These are phyloP conservation scores for Ditylenchus dipsaci DNA, from an alignment of 1,140 invertebrate genomes.

Conservation along the genomic window DNA sequence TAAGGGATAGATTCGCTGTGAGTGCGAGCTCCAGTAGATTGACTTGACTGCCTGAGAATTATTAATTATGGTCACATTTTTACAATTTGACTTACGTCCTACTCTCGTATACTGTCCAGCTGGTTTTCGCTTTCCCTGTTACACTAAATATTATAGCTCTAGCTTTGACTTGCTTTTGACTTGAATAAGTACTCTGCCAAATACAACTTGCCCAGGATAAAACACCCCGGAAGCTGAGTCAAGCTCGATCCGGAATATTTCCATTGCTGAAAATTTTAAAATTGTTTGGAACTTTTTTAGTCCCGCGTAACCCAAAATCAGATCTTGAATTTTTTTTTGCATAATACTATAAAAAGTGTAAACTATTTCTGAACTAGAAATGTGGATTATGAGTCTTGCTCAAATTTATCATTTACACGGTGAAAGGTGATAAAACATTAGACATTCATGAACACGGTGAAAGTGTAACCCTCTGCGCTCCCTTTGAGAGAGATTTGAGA, in stretches of 20 bases:
- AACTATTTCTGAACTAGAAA: not conserved
- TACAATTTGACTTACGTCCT: not conserved
- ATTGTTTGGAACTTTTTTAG: not conserved
- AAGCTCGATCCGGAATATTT: constrained; percentile 1
- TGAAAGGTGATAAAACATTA: not conserved
- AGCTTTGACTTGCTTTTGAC: not conserved
- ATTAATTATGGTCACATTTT: not conserved
- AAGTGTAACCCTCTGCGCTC: too few species aligned
- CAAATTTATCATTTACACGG: not conserved
- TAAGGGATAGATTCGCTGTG: not conserved
- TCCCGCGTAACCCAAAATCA: too few species aligned
- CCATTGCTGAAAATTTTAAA: not conserved
- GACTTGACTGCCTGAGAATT: not conserved
- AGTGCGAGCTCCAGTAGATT: not conserved
- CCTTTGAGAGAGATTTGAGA: too few species aligned
- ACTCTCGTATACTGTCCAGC: not conserved
- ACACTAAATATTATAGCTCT: not conserved
- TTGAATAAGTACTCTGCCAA: not conserved
- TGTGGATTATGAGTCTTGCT: not conserved
- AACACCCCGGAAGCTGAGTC: not conserved
- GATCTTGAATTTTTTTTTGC: not conserved
- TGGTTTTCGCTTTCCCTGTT: not conserved
- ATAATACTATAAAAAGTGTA: not conserved
- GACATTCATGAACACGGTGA: not conserved
- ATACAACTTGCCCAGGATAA: not conserved